A percentile compares a stretch with the other conserved stretches of the same genome.
Conservation (phyloP, 2,113 vertebrate species). For the Rhinoderma darwinii region DNA sequence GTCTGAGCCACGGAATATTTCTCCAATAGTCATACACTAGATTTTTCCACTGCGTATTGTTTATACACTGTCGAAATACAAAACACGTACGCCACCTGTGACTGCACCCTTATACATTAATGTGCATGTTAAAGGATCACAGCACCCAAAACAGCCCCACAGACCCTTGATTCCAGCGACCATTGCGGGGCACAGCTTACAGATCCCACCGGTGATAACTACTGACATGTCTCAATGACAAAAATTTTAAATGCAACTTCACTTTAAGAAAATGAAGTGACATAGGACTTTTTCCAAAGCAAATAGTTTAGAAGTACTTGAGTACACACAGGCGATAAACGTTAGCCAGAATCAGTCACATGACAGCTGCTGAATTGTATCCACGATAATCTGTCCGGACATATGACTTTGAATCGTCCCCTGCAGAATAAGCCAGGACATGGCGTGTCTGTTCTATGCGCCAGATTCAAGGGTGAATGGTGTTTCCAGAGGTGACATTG, state of each 20-base stretch:
- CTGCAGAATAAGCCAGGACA: slow-evolving; percentile 23
- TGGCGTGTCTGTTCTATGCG: neutral
- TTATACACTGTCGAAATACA: too few species aligned
- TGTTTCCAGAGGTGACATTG: slow-evolving; percentile 30
- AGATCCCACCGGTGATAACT: neutral
- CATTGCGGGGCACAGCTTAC: neutral
- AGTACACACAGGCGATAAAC: slow-evolving; percentile 17
- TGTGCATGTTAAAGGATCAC: too few species aligned
- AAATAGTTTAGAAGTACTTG: neutral
- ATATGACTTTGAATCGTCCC: slow-evolving; percentile 24
- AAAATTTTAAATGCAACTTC: neutral
- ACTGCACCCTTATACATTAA: too few species aligned
- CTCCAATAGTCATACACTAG: too few species aligned
- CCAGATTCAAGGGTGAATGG: neutral
- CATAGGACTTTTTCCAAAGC: neutral
- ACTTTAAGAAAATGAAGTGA: neutral
- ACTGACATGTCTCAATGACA: neutral
- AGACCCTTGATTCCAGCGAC: neutral
- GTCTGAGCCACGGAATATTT: too few species aligned
- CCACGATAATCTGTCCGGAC: slow-evolving; percentile 26
- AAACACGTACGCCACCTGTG: too few species aligned
- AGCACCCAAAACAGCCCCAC: too few species aligned
- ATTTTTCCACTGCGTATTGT: too few species aligned
- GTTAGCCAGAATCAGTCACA: slow-evolving; percentile 14
- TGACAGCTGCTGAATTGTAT: neutral